Conservation (phyloP, 2,113 vertebrate species). For the Protomyctophum bolini region DNA sequence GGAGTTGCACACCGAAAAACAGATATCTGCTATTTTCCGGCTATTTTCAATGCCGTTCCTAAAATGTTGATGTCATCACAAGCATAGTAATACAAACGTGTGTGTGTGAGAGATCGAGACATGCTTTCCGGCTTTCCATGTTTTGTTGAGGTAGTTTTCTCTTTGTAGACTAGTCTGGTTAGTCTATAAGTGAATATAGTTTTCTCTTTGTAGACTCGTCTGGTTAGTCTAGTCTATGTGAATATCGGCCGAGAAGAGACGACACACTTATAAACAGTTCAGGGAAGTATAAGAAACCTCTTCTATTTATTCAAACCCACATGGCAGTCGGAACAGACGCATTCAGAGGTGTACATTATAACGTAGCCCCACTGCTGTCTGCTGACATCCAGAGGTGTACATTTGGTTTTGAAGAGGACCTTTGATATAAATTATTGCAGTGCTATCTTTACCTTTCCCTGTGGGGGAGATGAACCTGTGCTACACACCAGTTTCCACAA, state of each 20-base stretch:
- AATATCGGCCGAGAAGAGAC: not conserved
- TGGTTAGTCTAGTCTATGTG: too few relatives aligned
- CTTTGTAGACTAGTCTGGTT: not conserved
- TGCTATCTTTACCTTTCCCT: slow-evolving; percentile 26
- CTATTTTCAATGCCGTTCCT: too few relatives aligned
- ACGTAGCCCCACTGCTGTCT: not conserved
- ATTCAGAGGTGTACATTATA: not conserved
- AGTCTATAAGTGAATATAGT: not conserved
- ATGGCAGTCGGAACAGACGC: slow-evolving; percentile 12
- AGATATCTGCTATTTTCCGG: too few relatives aligned
- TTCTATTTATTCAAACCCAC: not conserved
- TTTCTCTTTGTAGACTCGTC: not conserved
- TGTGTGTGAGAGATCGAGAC: not conserved
- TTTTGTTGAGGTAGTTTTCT: slow-evolving; percentile 1
- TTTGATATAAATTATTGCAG: slow-evolving; percentile 19
- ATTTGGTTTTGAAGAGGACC: not conserved
- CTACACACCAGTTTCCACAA: slow-evolving; percentile 49
- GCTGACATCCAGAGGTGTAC: not conserved
- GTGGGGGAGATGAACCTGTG: slow-evolving; percentile 26
- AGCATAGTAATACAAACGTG: too few relatives aligned
- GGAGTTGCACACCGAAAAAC: too few relatives aligned
- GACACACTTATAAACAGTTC: not conserved
- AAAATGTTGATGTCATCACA: too few relatives aligned
- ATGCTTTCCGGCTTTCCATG: slow-evolving; percentile 5
- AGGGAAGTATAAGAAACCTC: not conserved